Conservation (phyloP, 2,113 vertebrate species). For the Percina caprodes region DNA sequence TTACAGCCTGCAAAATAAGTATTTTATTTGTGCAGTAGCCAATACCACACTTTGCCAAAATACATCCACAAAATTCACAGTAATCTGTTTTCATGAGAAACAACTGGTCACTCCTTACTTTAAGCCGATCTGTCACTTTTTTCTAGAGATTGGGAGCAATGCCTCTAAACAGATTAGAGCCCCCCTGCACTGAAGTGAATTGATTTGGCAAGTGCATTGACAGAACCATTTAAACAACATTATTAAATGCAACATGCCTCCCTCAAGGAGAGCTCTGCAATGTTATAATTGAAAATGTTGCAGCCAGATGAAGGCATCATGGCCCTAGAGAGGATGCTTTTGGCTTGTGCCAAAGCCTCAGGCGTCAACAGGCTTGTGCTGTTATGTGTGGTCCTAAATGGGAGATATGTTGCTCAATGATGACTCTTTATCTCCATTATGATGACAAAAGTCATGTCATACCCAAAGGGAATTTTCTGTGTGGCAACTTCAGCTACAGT, state of each 20-base stretch:
- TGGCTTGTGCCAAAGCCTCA: conserved; percentile 81
- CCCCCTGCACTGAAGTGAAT: conserved; percentile 56
- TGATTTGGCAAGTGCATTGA: conserved; percentile 77
- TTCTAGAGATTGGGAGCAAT: conserved; percentile 16
- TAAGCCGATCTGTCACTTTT: conserved; percentile 36
- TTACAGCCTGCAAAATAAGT: neutral
- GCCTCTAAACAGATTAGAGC: conserved; percentile 39
- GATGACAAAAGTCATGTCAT: conserved; percentile 64
- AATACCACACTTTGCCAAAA: conserved; percentile 29
- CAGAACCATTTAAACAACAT: conserved; percentile 74
- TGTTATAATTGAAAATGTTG: conserved; percentile 80
- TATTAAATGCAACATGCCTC: conserved; percentile 76
- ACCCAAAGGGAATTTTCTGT: conserved; percentile 44
- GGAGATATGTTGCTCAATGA: conserved; percentile 76
- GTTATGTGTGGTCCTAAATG: conserved; percentile 78
- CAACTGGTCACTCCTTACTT: conserved; percentile 46
- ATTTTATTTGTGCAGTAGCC: conserved; percentile 18
- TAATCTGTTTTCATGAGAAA: conserved; percentile 51
- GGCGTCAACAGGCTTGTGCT: conserved; percentile 80
- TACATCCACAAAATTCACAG: conserved; percentile 43
- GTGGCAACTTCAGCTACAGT: conserved; percentile 50
- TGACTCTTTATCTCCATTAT: conserved; percentile 67
- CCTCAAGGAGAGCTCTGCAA: conserved; percentile 67
- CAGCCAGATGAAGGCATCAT: conserved; percentile 82
- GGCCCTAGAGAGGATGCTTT: conserved; percentile 77